phyloP scores from a whole-genome alignment of 2,797 vertebrate species.

The Mergus octosetaceus region DNA sequence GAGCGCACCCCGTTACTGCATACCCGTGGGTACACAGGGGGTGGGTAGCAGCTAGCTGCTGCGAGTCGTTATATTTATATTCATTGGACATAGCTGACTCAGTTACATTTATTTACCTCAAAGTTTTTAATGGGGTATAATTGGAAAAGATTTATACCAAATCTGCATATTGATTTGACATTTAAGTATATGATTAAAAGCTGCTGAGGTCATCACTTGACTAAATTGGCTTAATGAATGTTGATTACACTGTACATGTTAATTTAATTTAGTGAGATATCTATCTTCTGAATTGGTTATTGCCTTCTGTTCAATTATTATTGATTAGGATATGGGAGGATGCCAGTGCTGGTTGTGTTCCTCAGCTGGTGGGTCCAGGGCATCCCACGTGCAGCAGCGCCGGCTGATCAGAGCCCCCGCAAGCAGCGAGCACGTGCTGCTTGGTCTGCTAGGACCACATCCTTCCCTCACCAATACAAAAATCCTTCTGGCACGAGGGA shows the following conservation, averaged over 20 bases:
- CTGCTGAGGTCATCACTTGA: constrained; percentile 82
- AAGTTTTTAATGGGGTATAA: constrained; percentile 73
- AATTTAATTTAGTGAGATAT: constrained; percentile 79
- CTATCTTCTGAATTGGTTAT: constrained; percentile 72
- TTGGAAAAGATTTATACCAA: constrained; percentile 65
- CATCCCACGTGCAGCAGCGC: rapidly evolving
- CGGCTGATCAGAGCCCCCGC: rapidly evolving
- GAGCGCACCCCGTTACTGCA: rapidly evolving
- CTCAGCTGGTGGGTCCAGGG: neutral
- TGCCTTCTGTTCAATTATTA: constrained; percentile 72
- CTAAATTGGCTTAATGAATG: constrained; percentile 81
- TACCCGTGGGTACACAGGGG: neutral
- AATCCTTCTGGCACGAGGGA: neutral
- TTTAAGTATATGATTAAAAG: constrained; percentile 82
- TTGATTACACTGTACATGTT: constrained; percentile 78
- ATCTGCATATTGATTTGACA: constrained; percentile 80
- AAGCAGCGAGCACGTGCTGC: rapidly evolving
- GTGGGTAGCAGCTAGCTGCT: neutral
- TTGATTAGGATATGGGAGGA: constrained; percentile 38
- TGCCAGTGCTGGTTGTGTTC: neutral
- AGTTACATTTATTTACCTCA: constrained; percentile 66
- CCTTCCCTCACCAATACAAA: neutral
- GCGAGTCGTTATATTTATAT: neutral
- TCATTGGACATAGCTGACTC: neutral
- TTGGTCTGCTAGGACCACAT: neutral